A percentile compares a stretch with the other conserved stretches of the same genome.
Conservation (phyloP, 2,888 invertebrate genomes). For the Cecidostiba fungosa region DNA sequence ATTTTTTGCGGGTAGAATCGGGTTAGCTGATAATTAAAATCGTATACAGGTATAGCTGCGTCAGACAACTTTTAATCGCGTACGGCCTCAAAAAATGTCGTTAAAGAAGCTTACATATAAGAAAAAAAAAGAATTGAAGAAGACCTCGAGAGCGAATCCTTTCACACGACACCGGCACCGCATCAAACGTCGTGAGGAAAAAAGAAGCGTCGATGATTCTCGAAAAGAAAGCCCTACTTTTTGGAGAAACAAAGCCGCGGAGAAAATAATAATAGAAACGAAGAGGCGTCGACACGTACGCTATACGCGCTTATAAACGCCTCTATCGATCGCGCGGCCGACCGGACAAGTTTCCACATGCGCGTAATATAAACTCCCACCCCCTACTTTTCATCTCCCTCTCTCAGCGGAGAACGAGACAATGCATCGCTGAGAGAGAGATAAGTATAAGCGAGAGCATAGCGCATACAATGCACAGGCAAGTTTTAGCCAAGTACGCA, state of each 20-base stretch:
- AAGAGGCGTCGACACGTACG: not conserved
- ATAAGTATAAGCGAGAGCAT: not conserved
- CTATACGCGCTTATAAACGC: not conserved
- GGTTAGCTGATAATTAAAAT: too few species aligned
- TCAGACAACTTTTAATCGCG: too few species aligned
- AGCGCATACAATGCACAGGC: not conserved
- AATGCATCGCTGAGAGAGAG: not conserved
- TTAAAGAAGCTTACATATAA: too few species aligned
- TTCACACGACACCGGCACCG: too few species aligned
- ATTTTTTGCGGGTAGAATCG: too few species aligned
- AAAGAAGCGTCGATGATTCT: not conserved
- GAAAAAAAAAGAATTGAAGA: too few species aligned
- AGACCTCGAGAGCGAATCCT: too few species aligned
- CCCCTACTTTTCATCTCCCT: not conserved
- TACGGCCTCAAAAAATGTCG: too few species aligned
- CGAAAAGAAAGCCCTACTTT: not conserved
- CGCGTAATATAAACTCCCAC: not conserved
- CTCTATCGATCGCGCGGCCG: constrained; percentile 14
- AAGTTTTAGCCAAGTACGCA: constrained; percentile 2
- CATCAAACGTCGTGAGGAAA: too few species aligned
- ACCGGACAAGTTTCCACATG: constrained; percentile 6
- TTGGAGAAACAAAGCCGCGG: not conserved
- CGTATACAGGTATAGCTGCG: too few species aligned
- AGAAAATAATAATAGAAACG: not conserved
- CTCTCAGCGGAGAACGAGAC: not conserved